Percentiles rank a stretch among this genome's conserved stretches.
Conservation (phyloP, 2,113 vertebrate genomes). For the Malurus elegans region DNA sequence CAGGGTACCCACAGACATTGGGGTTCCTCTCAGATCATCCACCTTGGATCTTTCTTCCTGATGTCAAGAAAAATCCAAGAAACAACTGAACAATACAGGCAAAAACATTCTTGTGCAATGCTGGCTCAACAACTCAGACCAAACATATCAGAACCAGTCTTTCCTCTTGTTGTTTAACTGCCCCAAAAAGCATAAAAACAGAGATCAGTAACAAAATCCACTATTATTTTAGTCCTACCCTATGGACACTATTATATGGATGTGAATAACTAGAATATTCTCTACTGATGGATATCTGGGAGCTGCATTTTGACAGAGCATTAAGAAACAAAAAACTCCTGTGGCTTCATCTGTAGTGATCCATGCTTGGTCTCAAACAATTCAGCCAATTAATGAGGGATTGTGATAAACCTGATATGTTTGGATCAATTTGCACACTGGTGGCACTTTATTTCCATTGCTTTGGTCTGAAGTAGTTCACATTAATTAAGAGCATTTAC, state of each 20-base stretch:
- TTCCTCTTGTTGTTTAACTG: not conserved
- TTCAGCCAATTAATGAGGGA: not conserved
- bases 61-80: not conserved
- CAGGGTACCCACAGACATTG: conserved; percentile 95
- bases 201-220: not conserved
- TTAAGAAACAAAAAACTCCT: not conserved
- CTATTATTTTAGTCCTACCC: not conserved
- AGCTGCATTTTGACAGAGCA: not conserved
- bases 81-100: not conserved
- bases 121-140: not conserved
- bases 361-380: not conserved
- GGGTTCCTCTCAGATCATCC: conserved; percentile 94
- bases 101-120: not conserved
- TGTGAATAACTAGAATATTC: not conserved
- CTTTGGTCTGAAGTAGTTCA: not conserved
- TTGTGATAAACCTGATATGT: fast-evolving
- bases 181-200: not conserved
- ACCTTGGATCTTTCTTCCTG: conserved; percentile 98
- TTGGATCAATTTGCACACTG: not conserved
- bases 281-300: not conserved
- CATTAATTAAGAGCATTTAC: not conserved
- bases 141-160: not conserved
- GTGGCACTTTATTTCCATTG: not conserved
- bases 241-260: fast-evolving
- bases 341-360: not conserved